A percentile compares a stretch with the other conserved stretches of the same genome.
phyloP scores from a whole-genome alignment of 2,113 vertebrate species.

The Platysternon megacephalum region DNA sequence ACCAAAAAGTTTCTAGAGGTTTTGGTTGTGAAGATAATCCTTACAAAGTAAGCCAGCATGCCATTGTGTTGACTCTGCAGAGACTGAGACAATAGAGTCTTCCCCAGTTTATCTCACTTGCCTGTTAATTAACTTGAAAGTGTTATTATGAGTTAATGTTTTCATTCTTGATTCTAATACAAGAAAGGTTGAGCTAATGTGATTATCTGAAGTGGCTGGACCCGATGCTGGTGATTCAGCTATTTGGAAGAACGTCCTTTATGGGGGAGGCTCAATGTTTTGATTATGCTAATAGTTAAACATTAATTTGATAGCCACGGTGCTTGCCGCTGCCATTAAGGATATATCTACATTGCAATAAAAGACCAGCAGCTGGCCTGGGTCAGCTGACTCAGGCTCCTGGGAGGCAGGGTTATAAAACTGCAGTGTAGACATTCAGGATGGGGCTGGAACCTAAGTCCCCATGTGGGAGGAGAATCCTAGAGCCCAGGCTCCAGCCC shows the following conservation, averaged over 20 bases:
- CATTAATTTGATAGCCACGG: background rate
- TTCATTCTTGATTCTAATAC: background rate
- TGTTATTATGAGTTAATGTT: constrained; percentile 4
- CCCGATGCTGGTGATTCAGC: constrained; percentile 22
- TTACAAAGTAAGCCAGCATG: background rate
- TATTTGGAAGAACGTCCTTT: background rate
- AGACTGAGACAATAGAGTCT: constrained; percentile 25
- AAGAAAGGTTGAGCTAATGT: background rate
- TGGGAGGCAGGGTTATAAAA: background rate
- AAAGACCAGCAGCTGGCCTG: background rate
- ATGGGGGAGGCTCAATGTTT: background rate
- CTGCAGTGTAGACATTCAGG: background rate
- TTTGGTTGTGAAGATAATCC: background rate
- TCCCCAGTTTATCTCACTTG: background rate
- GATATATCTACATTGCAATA: background rate
- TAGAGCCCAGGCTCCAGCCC: background rate
- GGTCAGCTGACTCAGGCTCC: background rate
- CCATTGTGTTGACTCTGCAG: background rate
- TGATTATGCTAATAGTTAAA: background rate
- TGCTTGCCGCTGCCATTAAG: accelerated
- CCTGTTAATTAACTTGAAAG: background rate
- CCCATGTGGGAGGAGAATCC: background rate
- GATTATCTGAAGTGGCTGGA: constrained; percentile 2
- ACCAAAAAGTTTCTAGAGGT: background rate
- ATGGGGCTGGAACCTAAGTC: background rate